Base-by-base conservation (phyloP, 35 echinoderm and acorn worm genomes). In the Anneissia japonica region DNA sequence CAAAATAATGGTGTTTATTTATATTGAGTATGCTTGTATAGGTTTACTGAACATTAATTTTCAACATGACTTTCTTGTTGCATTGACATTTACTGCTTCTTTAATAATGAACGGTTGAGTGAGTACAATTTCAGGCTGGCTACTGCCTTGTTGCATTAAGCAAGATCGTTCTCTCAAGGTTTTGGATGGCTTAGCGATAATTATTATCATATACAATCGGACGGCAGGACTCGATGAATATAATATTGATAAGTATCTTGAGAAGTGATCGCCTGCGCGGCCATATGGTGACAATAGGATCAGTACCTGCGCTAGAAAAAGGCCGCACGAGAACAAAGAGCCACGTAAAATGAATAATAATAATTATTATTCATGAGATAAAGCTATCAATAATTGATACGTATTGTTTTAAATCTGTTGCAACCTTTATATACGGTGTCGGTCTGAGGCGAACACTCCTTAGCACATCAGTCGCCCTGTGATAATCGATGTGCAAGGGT, bases 301-400 rank as follows among this genome's bases (percentile, higher is more conserved):
- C 21, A 64, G 11, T 64, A 23, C 26, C 26, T 64, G 51, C 51
- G 51, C 51, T 9, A 12, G 19, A 64, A 64, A n/a, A n/a, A 14
- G 21, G 26, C 51, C 10, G 51, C 21, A 64, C 51, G 26, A 19
- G 7, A 64, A 64, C 51, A 64, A 64, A 64, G 51, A 23, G 19
- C 51, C 10, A 23, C 51, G 51, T 64, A 23, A 64, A 64, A 2
- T 23, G 51, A 64, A 64, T 64, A 6, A n/a, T n/a, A n/a, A n/a
- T n/a, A n/a, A n/a, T n/a, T n/a, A 64, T 64, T 64, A 64, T 64
- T 64, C 51, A 64, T 64, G 51, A 64, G 51, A 64, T 64, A 64
- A 64, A 26, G 51, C 21, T 64, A 26, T 64, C 51, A 64, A 64
- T 64, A 64, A 64, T 64, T 64, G 51, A 64, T 64, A 64, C 51